A percentile compares a stretch with the other conserved stretches of the same genome.
Conservation (phyloP, 2,797 vertebrate genomes). For the Bradypus variegatus region DNA sequence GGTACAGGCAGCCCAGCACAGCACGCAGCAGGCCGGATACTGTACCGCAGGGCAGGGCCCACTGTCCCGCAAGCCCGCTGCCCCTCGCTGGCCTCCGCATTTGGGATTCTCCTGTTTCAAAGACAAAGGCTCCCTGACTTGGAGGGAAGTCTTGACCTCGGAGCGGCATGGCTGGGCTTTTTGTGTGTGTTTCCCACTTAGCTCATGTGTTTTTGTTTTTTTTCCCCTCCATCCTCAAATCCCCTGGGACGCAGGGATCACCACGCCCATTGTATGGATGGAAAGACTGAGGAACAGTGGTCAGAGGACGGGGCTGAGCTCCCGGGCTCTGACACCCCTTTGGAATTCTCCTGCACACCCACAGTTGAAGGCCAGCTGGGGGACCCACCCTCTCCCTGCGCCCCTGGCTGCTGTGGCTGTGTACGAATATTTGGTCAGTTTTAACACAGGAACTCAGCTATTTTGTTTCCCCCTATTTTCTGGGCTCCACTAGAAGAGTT, state of each 20-base stretch:
- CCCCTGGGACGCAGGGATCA: neutral
- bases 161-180: neutral
- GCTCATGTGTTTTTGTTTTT: neutral
- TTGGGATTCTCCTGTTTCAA: conserved; percentile 78
- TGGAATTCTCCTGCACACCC: neutral
- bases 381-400: neutral
- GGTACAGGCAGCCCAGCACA: conserved; percentile 69
- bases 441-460: neutral
- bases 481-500: neutral
- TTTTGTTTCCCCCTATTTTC: neutral
- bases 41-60: conserved; percentile 85
- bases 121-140: conserved; percentile 73
- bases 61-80: conserved; percentile 67
- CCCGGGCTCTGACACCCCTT: neutral
- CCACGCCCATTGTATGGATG: neutral
- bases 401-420: neutral
- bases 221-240: neutral
- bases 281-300: neutral
- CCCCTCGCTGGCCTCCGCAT: conserved; percentile 73
- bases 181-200: neutral
- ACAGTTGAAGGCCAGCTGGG: neutral
- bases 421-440: neutral
- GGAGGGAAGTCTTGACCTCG: neutral
- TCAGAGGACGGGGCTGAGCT: neutral
- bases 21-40: conserved; percentile 69